Evolutionary conservation across 2,888 invertebrate species (phyloP), one percentile per base, ranked within the genome.

Genomic region (Timema cristinae): DNA sequence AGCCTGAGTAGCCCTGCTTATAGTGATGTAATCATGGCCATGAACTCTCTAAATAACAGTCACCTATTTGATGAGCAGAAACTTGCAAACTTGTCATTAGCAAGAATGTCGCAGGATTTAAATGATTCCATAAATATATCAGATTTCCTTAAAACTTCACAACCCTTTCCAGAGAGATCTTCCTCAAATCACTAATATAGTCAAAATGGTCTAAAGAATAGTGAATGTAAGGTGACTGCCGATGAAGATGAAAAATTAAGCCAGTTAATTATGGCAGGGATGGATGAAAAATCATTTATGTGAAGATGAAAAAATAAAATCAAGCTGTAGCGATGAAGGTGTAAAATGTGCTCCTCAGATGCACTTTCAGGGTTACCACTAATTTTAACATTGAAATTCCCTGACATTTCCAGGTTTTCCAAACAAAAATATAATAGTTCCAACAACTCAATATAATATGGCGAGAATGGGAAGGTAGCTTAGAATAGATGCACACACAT

Each of bases 11-110:
- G 48, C 48, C 48, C 15, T 48, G 13, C 5, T 5, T 63, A 32
- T 15, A 63, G 63, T 63, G 63, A 47, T 59, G 59, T 59, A 59
- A 59, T 32, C 32, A 59, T 59, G 13, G 59, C n/a, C 59, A 59
- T 59, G 59, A 9, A n/a, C 59, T n/a, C 59, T 16, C 5, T n/a
- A 32, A 59, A 2, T 13, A n/a, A 7, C 13, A 59, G 15, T 59
- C 6, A 59, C 9, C 5, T 13, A n/a, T 59, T 59, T 59, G n/a
- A 59, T 59, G n/a, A n/a, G 32, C 59, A 59, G 15, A 59, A 59
- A 59, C 59, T 13, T n/a, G 59, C 32, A 32, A n/a, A 59, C 15
- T 8, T 7, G 59, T 59, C 15, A 59, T n/a, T 9, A 16, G 5
- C 59, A 59, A n/a, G 59, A 59, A 59, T 59, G 59, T 5, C 59